phyloP scores from a whole-genome alignment of 1,140 invertebrate species.

The Dinothrombium tinctorium region DNA sequence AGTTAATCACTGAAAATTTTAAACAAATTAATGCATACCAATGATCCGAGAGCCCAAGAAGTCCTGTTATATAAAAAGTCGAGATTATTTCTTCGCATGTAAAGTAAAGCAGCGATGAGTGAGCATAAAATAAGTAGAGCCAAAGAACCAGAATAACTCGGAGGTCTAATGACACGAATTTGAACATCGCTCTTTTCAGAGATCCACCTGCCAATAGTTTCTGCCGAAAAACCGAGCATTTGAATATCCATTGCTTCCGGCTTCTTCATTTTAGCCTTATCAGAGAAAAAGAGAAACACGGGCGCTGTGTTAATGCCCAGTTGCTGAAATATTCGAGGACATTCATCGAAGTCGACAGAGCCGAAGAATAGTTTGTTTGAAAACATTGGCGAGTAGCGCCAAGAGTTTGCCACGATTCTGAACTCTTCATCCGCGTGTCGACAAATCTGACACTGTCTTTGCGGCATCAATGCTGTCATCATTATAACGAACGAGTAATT shows the following conservation, averaged over 20 bases:
- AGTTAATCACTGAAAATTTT: too few species aligned
- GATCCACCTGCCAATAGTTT: conserved; percentile 88
- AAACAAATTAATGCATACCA: conserved; percentile 37
- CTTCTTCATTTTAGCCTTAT: conserved; percentile 37
- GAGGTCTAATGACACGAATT: conserved; percentile 81
- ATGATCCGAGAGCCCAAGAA: conserved; percentile 67
- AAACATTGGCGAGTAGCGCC: conserved; percentile 55
- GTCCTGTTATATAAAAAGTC: conserved; percentile 95
- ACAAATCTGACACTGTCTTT: conserved; percentile 80
- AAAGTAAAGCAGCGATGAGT: conserved; percentile 68
- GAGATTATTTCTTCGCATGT: conserved; percentile 80
- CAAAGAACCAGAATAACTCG: conserved; percentile 88
- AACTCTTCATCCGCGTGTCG: conserved; percentile 90
- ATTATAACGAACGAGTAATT: conserved; percentile 96
- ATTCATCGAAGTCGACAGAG: conserved; percentile 96
- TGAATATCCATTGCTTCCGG: conserved; percentile 13
- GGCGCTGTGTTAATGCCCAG: conserved; percentile 43
- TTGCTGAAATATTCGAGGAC: conserved; percentile 62
- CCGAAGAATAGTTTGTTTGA: conserved; percentile 88
- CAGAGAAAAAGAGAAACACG: conserved; percentile 92
- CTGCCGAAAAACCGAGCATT: conserved; percentile 67
- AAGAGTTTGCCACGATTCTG: conserved; percentile 84
- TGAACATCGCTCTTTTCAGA: conserved; percentile 84
- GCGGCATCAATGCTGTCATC: conserved; percentile 86
- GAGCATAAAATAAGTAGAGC: conserved; percentile 63